Base-by-base conservation (phyloP, 2,113 vertebrate genomes). In the Brachypodius melanocephalos region DNA sequence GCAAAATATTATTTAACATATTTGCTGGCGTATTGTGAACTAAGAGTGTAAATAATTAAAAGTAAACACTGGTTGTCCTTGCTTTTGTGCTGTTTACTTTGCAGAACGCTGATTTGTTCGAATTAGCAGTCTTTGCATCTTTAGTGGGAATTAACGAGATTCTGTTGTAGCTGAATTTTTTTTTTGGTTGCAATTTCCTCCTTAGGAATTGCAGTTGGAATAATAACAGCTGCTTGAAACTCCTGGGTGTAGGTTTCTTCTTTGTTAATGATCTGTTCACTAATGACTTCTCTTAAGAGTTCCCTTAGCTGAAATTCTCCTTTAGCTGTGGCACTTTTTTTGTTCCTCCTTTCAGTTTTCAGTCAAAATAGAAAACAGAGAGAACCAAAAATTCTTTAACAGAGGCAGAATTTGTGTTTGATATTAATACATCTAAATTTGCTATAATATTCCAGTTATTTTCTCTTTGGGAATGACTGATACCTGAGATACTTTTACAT, bases 151-250 rank as follows among this genome's bases (percentile, higher is more conserved):
- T 95, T 95, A 97, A 90, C 2, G 12, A 94, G 84, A 19, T 91
- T 89, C 76, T 81, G 2, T 76, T 78, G 52, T 71, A 81, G 89
- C 91, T 85, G 83, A 86, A 7, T 74, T 90, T 68, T 77, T 73
- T 57, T 55, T 84, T 62, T 59, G 29, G 46, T 74, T 84, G 74
- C 66, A 54, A 24, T 95, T 71, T 86, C 65, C 75, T 95, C 61
- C 43, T 63, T 90, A 93, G 72, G 92, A 95, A 65, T 86, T 90
- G 86, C 73, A 66, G 32, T 73, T 76, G 89, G 69, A 88, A 72
- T 94, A 69, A 81, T 87, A 95, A 66, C 89, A 96, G 93, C 91
- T 96, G 95, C 74, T 93, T 94, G 59, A 91, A 87, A 94, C 91
- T 92, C 93, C 71, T 66, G 62, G 71, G 81, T 95, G 91, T 89